Conservation (phyloP, 2,888 invertebrate genomes). For the Hesperia comma region DNA sequence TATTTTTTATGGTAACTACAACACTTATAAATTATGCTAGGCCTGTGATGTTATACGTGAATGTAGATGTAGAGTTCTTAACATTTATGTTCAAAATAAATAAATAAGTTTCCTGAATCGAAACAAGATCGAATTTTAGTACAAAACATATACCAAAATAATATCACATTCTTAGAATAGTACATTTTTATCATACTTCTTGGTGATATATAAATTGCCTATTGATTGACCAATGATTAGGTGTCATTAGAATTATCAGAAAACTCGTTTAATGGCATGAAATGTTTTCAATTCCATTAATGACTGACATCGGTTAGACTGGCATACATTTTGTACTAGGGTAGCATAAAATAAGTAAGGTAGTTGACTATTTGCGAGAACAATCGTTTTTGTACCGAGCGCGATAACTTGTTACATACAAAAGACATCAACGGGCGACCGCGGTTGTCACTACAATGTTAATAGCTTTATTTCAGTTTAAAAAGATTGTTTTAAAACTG, state of each 20-base stretch:
- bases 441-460: slow-evolving; percentile 40
- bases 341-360: not conserved
- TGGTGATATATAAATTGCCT: slow-evolving; percentile 1
- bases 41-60: no score
- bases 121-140: no score
- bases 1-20: no score
- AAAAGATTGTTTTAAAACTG: slow-evolving; percentile 26
- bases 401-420: slow-evolving; percentile 51
- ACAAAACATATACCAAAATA: no score
- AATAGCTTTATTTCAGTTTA: slow-evolving; percentile 11
- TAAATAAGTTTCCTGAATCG: no score
- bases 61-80: no score
- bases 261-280: not conserved
- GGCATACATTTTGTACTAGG: not conserved
- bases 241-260: not conserved
- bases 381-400: not conserved
- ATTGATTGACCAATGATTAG: not conserved
- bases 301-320: no score
- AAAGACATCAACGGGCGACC: slow-evolving; percentile 71
- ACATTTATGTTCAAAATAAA: no score
- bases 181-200: not conserved
- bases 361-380: not conserved
- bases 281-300: no score
- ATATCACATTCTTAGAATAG: no score
- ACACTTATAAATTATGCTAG: no score